These are phyloP conservation scores for Dryobates pubescens DNA, from an alignment of 2,797 vertebrate species.

Conservation along the genomic window DNA sequence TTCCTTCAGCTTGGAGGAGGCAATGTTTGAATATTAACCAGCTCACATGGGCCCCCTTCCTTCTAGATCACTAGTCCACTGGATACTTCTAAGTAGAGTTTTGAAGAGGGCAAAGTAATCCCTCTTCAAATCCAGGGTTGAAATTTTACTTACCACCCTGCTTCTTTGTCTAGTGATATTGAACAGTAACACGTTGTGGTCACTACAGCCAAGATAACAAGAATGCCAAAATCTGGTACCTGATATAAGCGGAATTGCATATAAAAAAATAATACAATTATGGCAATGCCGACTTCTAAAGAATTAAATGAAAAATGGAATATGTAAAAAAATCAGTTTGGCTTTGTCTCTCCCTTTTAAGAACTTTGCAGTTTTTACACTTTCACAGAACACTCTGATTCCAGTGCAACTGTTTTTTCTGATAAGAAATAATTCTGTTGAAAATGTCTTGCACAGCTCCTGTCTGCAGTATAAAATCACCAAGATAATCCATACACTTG, in stretches of 20 bases:
- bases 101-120: too few relatives aligned
- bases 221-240: background rate
- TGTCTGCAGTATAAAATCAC: background rate
- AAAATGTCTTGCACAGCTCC: background rate
- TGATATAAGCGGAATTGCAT: background rate
- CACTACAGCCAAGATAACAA: background rate
- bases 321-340: background rate
- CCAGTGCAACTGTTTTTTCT: constrained; percentile 31
- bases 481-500: constrained; percentile 12
- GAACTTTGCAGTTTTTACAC: background rate
- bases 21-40: too few relatives aligned
- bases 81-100: too few relatives aligned
- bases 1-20: too few relatives aligned
- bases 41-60: too few relatives aligned
- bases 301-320: background rate
- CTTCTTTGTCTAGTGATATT: too few relatives aligned
- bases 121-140: too few relatives aligned
- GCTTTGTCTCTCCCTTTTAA: background rate
- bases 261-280: background rate
- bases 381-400: background rate
- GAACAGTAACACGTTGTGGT: too few relatives aligned
- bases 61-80: too few relatives aligned
- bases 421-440: constrained; percentile 30
- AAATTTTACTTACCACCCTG: too few relatives aligned
- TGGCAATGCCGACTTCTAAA: background rate